Evolutionary conservation across 2,888 invertebrate genomes (phyloP).

Genomic region (Scaeva pyrastri): DNA sequence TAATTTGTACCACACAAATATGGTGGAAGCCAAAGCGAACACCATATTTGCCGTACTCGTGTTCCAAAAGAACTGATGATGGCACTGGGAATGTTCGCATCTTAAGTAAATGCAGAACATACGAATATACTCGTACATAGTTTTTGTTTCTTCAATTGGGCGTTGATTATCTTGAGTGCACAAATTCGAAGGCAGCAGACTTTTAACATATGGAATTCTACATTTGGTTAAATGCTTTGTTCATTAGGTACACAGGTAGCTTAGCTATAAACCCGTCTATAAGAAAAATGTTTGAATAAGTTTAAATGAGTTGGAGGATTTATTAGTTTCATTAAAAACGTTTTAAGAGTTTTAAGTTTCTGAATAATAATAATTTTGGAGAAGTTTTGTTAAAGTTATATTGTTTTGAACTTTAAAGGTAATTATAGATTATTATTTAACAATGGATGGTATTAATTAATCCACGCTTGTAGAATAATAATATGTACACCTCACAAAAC

Average conservation of each 20-base stretch:
- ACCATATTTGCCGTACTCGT: background rate
- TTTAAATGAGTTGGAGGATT: background rate
- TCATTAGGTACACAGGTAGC: background rate
- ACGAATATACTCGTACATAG: background rate
- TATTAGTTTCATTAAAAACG: slow-evolving; percentile 17
- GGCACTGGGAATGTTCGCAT: slow-evolving; percentile 5
- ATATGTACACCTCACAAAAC: too few species aligned
- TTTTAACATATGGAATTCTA: slow-evolving; percentile 22
- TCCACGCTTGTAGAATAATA: too few species aligned
- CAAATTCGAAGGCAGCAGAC: slow-evolving; percentile 29
- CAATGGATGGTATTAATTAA: too few species aligned
- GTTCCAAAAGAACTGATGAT: slow-evolving; percentile 15
- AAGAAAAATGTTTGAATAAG: background rate
- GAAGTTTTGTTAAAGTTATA: background rate
- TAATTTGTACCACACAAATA: slow-evolving; percentile 26
- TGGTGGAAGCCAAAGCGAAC: slow-evolving; percentile 7
- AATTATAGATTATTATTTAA: too few species aligned
- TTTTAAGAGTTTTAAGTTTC: background rate
- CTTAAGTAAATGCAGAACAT: slow-evolving; percentile 46
- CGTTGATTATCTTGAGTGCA: slow-evolving; percentile 66
- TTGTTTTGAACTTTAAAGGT: background rate
- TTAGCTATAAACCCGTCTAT: too few species aligned
- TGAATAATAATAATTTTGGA: background rate
- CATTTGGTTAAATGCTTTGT: slow-evolving; percentile 26
- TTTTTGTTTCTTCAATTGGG: slow-evolving; percentile 56